Evolutionary conservation across 30 jellyfish, hydroid and myxozoan species (phyloP), one percentile per base, ranked within the genome.

Genomic region (Mastigias papua): DNA sequence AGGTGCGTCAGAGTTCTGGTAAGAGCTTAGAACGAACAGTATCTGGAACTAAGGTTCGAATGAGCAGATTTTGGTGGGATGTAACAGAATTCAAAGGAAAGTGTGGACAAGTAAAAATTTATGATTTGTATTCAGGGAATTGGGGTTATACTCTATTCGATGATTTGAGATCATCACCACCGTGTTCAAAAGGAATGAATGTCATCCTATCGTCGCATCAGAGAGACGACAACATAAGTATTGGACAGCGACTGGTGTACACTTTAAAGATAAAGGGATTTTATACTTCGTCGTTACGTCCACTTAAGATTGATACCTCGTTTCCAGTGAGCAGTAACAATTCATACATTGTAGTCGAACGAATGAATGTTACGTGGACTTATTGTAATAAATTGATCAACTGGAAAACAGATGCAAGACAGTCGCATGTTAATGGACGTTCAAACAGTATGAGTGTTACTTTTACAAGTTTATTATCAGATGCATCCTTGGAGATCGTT

Each of bases 1-100:
- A 84, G 34, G 51, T 34, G 8, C 48, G 10, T 32, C 73, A 64
- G 1, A 37, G 78, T 20, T 29, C 79, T 7, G 93, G 93, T 2
- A 32, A 34, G 0, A 84, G 87, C 63, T 19, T 19, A 42, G 46
- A 5, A 19, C 28, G 61, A 31, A 28, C 32, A 0, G 37, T 54
- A 0, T 21, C 80, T 20, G 34, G 64, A 22, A 81, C 42, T 60
- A 48, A 60, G 9, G 73, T 58, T 15, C 61, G 68, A 26, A 69
- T 63, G 72, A 67, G 91, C 32, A 66, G 91, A 34, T 81, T 17
- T 46, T 84, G 93, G 93, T 84, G 93, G 93, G 93, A 84, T 73
- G 87, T 70, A n/a, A 69, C 81, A 16, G 70, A 21, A 6, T 51
- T 69, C 42, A 54, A 34, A 30, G 35, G 61, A 34, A 84, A 57